These are phyloP conservation scores for Eilema caniola DNA, from an alignment of 2,888 invertebrate species.

Conservation along the genomic window DNA sequence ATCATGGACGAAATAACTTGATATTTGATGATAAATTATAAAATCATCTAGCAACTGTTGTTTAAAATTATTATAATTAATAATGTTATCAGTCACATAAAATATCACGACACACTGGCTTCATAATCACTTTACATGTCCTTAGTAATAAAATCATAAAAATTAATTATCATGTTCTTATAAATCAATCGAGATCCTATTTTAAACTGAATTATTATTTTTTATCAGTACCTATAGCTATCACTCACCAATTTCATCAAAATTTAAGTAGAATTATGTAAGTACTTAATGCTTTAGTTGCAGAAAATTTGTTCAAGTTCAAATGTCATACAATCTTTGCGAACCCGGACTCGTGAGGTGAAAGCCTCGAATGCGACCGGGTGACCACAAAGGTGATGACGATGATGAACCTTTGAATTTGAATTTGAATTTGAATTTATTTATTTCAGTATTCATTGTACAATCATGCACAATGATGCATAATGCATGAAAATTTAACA, in stretches of 20 bases:
- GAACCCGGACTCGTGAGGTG: too few relatives aligned
- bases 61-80: conserved; percentile 17
- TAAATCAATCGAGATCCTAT: too few relatives aligned
- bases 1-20: not conserved
- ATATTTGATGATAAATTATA: not conserved
- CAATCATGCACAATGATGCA: too few relatives aligned
- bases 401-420: too few relatives aligned
- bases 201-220: too few relatives aligned
- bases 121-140: conserved; percentile 33
- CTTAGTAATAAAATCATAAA: conserved; percentile 26
- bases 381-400: too few relatives aligned
- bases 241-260: not conserved
- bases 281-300: not conserved
- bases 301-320: not conserved
- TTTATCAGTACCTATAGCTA: too few relatives aligned
- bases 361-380: too few relatives aligned
- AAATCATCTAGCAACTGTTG: not conserved
- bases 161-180: not conserved
- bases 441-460: too few relatives aligned
- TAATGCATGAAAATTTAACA: not conserved
- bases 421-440: too few relatives aligned
- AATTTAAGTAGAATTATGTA: conserved; percentile 1
- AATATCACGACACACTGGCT: conserved; percentile 36
- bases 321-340: not conserved
- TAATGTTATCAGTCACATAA: conserved; percentile 20